Base-by-base conservation (phyloP, 2,113 vertebrate genomes). In the Epinephelus moara region DNA sequence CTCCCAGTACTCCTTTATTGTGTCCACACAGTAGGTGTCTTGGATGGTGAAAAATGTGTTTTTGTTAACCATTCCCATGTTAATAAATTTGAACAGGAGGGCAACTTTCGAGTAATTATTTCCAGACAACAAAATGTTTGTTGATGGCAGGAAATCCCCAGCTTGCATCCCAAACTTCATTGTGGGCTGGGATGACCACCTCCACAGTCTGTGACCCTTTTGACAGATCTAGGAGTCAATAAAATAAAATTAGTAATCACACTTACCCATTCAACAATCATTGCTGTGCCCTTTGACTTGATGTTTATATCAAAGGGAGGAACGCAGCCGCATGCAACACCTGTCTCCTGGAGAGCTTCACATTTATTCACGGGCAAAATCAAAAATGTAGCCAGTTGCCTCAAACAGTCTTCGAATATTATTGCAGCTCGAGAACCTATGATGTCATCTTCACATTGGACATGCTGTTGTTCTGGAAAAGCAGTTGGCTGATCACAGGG, bases 111-210 rank as follows among this genome's bases (percentile, higher is more conserved):
- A 6, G 2, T 70, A 56, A 21, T 40, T 40, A 17, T 4, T 70
- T 19, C 68, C 68, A 5, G 52, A 70, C 30, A 70, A 56, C 30
- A 70, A 55, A 56, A 70, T 70, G 68, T 70, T 70, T 19, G 68
- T 40, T 19, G 30, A 70, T 6, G 4, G 6, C 0, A 56, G 50
- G 40, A 70, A 55, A 56, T 70, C 68, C 18, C 50, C 68, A 17
- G 52, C 30, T 40, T n/a, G 50, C 12, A 40, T 23, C 50, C 68
- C 68, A 23, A 10, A 56, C 6, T 56, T 55, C 52, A 70, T 23
- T 0, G 37, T 19, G 15, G 50, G 27, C 52, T 70, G 68, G 13
- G 68, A 70, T 40, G 17, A 40, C 52, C 68, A 70, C 13, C 13
- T 70, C 68, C 68, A 70, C 18, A 70, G 1, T 19, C 18, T 23